Conservation (phyloP, 2,888 invertebrate genomes). For the Sicus ferrugineus region DNA sequence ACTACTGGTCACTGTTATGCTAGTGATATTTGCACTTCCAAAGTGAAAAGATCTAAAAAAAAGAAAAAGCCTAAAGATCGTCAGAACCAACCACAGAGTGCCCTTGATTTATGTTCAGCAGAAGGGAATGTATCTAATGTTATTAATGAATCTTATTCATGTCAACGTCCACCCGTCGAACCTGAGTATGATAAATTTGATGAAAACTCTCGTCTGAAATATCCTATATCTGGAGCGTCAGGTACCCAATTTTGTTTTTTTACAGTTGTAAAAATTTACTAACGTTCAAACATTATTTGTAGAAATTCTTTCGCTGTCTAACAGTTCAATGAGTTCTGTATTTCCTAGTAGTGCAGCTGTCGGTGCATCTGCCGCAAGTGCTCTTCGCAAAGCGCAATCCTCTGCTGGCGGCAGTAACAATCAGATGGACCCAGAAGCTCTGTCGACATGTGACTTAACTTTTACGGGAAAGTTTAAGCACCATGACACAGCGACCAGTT, state of each 20-base stretch:
- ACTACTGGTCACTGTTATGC: not conserved
- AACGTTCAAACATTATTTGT: constrained; percentile 6
- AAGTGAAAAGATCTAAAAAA: constrained; percentile 50
- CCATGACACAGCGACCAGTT: constrained; percentile 33
- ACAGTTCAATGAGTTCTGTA: constrained; percentile 60
- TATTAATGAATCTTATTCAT: constrained; percentile 28
- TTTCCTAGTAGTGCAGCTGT: constrained; percentile 43
- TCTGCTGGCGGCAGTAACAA: constrained; percentile 3
- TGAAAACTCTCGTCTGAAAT: constrained; percentile 40
- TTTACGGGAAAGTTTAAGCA: constrained; percentile 61
- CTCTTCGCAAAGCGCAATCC: constrained; percentile 6
- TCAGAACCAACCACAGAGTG: constrained; percentile 27
- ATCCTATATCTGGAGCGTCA: constrained; percentile 46
- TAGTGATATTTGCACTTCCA: constrained; percentile 12
- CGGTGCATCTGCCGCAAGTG: constrained; percentile 11
- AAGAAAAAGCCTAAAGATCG: constrained; percentile 51
- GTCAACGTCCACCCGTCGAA: constrained; percentile 25
- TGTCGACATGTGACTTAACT: constrained; percentile 52
- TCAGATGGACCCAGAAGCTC: constrained; percentile 15
- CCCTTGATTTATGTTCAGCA: constrained; percentile 26
- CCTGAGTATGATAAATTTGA: constrained; percentile 44
- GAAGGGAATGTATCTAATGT: constrained; percentile 17
- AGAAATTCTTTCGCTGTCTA: constrained; percentile 53
- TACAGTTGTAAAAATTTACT: not conserved
- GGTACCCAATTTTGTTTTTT: not conserved